These are phyloP conservation scores for Calephelis virginiensis DNA, from an alignment of 1,140 invertebrate species.

Conservation along the genomic window DNA sequence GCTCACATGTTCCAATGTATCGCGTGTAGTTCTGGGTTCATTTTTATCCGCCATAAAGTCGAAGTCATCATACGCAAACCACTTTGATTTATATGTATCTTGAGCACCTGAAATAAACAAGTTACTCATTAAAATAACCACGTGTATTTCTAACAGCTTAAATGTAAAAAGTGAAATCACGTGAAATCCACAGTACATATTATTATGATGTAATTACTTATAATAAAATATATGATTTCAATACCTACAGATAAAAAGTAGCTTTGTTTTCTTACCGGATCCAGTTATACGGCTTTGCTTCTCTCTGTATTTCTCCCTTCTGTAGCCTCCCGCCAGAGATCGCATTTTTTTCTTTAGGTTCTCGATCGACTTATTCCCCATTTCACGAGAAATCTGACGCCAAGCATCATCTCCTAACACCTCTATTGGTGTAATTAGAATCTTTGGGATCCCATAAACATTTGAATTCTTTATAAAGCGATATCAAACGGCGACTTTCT, in stretches of 20 bases:
- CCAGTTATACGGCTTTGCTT: conserved; percentile 35
- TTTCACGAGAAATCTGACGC: conserved; percentile 31
- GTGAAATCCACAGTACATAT: too few relatives aligned
- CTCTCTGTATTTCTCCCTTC: conserved; percentile 40
- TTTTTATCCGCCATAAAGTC: conserved; percentile 29
- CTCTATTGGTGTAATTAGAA: conserved; percentile 33
- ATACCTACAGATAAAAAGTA: neutral
- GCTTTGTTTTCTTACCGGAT: conserved; percentile 31
- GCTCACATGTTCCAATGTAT: conserved; percentile 24
- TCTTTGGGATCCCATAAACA: conserved; percentile 34
- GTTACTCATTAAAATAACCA: conserved; percentile 24
- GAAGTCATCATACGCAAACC: conserved; percentile 31
- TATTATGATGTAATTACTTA: too few relatives aligned
- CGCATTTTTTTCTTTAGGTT: conserved; percentile 19
- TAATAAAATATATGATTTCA: neutral
- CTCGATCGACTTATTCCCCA: conserved; percentile 22
- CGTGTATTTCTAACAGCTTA: conserved; percentile 20
- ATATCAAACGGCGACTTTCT: conserved; percentile 29
- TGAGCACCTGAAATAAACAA: conserved; percentile 29
- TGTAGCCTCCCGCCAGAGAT: conserved; percentile 28
- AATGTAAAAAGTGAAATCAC: too few relatives aligned
- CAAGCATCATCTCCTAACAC: conserved; percentile 32
- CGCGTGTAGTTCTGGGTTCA: conserved; percentile 15
- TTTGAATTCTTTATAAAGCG: conserved; percentile 29
- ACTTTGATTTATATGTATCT: conserved; percentile 32